Base-by-base conservation (phyloP, 2,113 vertebrate genomes). In the Chelonoidis abingdonii region DNA sequence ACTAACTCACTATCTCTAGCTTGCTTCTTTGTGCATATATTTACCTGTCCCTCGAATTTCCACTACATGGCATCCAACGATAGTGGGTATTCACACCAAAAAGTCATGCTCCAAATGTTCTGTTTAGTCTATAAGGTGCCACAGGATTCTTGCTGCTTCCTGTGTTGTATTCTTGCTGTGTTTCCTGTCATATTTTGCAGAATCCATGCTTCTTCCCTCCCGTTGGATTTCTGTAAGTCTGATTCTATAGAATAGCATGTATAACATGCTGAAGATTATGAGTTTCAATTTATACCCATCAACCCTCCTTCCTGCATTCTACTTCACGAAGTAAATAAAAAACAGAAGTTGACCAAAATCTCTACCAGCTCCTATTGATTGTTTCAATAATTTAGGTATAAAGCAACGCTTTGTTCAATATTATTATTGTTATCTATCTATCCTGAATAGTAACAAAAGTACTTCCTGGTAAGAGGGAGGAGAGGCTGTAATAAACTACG, bases 371-470 rank as follows among this genome's bases (percentile, higher is more conserved):
- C 13, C 25, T 50, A 11, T 24, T 78, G 35, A 84, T 25, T 76
- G 5, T 83, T 31, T 59, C 78, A 84, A 35, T 22, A 7, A 83
- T n/a, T 83, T 49, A 27, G 52, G 49, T 94, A 62, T 53, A 91
- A 93, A 93, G 53, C 75, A 75, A 80, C 14, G n/a, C 10, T 0
- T 0, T 91, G 78, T 54, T 88, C 75, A 90, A 62, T 54, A 93
- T 38, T 47, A 79, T 79, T 79, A 17, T 41, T 41, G 38, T 49
- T 80, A n/a, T 49, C 2, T 14, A 41, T 0, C 1, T 81, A 62
- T 29, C 84, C 29, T 41, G 72, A 95, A 84, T 29, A 97, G 87
- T 57, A 92, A 92, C 21, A 72, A 91, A 91, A 90, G 88, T 86
- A 10, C 83, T n/a, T n/a, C 83, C 50, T 80, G 88, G 65, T 81